These are phyloP conservation scores for Xanthorhoe spadicearia DNA, from an alignment of 2,888 invertebrate genomes.

Conservation along the genomic window DNA sequence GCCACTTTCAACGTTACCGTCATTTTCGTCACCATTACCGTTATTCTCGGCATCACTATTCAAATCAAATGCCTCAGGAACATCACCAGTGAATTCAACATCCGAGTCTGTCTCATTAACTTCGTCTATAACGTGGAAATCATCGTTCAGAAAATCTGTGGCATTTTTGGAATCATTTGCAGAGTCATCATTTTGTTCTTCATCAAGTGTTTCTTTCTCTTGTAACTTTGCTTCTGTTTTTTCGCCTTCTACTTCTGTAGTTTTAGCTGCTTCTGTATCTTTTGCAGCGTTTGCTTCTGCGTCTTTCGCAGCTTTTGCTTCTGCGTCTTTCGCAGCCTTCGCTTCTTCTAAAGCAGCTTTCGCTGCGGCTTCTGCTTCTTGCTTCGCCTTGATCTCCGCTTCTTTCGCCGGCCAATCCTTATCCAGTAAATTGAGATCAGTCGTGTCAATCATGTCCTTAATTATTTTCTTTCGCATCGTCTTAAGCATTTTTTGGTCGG, in stretches of 20 bases:
- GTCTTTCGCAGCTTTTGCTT: background rate
- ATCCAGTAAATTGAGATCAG: conserved; percentile 27
- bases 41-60: conserved; percentile 6
- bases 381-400: conserved; percentile 5
- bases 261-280: background rate
- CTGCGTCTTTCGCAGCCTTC: background rate
- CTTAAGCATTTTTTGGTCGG: conserved; percentile 1
- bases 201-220: background rate
- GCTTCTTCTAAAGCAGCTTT: conserved; percentile 1
- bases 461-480: conserved; percentile 12
- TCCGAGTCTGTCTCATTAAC: conserved; percentile 34
- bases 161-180: background rate
- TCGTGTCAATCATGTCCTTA: conserved; percentile 24
- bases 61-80: background rate
- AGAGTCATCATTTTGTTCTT: background rate
- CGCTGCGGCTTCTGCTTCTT: background rate
- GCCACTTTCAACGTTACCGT: background rate
- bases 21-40: background rate
- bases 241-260: background rate
- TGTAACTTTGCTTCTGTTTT: background rate
- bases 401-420: conserved; percentile 33
- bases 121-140: conserved; percentile 39
- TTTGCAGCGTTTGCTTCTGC: background rate
- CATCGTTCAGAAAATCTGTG: conserved; percentile 21
- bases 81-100: conserved; percentile 9